Percentiles rank a stretch among this genome's conserved stretches.
These are phyloP conservation scores for Nansenia antarctica DNA, from an alignment of 2,113 vertebrate species.

Conservation along the genomic window DNA sequence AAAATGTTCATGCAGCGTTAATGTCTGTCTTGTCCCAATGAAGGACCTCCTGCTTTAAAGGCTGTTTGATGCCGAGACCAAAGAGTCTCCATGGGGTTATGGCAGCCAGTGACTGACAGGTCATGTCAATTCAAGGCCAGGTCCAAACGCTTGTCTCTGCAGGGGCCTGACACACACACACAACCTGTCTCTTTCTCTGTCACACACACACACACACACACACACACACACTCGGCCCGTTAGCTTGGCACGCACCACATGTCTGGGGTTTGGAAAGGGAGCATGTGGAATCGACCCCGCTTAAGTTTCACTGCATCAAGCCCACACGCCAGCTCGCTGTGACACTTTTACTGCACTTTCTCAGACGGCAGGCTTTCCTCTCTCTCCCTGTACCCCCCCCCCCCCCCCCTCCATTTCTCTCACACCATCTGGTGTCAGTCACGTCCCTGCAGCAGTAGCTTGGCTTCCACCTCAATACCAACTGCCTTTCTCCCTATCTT, in stretches of 20 bases:
- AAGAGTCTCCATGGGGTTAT: slow-evolving; percentile 22
- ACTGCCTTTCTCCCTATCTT: slow-evolving; percentile 7
- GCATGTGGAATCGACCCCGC: slow-evolving; percentile 31
- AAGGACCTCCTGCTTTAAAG: neutral
- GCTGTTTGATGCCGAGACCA: slow-evolving; percentile 6
- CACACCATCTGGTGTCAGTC: slow-evolving; percentile 19
- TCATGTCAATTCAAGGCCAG: slow-evolving; percentile 18
- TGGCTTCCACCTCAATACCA: slow-evolving; percentile 11
- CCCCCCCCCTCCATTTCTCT: slow-evolving; percentile 41
- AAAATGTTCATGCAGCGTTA: no score
- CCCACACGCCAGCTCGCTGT: slow-evolving; percentile 29
- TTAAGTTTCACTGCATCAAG: slow-evolving; percentile 40
- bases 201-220: neutral
- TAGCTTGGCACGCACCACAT: slow-evolving; percentile 10
- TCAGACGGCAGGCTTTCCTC: neutral
- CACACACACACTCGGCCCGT: neutral
- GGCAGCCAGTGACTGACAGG: slow-evolving; percentile 1
- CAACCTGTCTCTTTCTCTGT: neutral
- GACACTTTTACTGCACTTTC: slow-evolving; percentile 29
- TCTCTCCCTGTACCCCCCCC: slow-evolving; percentile 14
- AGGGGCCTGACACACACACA: slow-evolving; percentile 16
- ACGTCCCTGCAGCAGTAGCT: slow-evolving; percentile 35
- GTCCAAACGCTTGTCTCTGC: neutral
- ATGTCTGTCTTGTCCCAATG: no score
- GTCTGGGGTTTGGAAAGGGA: slow-evolving; percentile 10